These are phyloP conservation scores for Caenorhabditis sp. DNA, from an alignment of 2,888 invertebrate genomes.

Conservation along the genomic window DNA sequence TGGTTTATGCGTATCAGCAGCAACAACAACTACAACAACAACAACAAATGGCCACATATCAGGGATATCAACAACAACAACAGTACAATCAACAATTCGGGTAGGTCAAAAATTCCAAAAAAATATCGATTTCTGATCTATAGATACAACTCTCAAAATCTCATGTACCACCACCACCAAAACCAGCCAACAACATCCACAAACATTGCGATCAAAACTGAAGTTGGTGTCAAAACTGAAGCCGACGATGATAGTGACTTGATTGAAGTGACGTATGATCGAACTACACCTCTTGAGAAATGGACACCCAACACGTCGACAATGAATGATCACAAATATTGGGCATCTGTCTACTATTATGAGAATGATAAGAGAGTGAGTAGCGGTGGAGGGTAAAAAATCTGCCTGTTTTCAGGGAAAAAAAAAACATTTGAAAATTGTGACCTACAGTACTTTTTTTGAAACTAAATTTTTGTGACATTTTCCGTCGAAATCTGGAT, in stretches of 20 bases:
- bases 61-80: background rate
- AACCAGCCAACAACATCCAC: too few species aligned
- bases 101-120: too few species aligned
- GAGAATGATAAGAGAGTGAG: background rate
- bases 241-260: background rate
- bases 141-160: background rate
- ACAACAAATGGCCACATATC: background rate
- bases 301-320: background rate
- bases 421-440: too few species aligned
- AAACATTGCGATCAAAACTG: too few species aligned
- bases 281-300: background rate
- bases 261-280: background rate
- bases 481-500: too few species aligned
- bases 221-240: too few species aligned
- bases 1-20: background rate
- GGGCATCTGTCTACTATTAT: background rate
- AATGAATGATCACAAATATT: background rate
- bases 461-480: too few species aligned
- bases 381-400: background rate
- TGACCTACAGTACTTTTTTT: too few species aligned
- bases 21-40: background rate
- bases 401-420: background rate
- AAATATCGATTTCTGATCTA: too few species aligned
- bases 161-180: too few species aligned
- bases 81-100: background rate